A percentile compares a stretch with the other conserved stretches of the same genome.
These are phyloP conservation scores for Drymodes brunneopygia DNA, from an alignment of 2,113 vertebrate genomes.

Conservation along the genomic window DNA sequence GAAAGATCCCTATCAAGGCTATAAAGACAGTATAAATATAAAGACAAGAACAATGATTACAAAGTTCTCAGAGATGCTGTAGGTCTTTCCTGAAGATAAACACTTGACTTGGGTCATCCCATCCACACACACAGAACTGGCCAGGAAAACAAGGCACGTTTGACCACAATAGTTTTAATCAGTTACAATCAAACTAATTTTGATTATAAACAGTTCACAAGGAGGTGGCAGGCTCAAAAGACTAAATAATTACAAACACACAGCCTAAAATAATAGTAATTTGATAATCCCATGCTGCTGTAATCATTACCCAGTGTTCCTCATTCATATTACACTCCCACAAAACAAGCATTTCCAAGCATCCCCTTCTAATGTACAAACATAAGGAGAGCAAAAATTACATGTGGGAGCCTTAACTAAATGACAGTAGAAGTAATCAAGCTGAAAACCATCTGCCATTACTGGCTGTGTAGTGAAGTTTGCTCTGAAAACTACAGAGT, in stretches of 20 bases:
- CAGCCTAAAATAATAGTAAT: not conserved
- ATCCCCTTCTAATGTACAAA: not conserved
- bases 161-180: not conserved
- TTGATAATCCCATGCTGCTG: not conserved
- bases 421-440: constrained; percentile 14
- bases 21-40: not conserved
- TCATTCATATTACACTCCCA: not conserved
- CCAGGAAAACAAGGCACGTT: not conserved
- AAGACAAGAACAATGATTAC: not conserved
- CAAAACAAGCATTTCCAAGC: not conserved
- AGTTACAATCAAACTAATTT: not conserved
- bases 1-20: not conserved
- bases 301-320: not conserved
- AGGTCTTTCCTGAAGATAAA: not conserved
- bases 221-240: not conserved
- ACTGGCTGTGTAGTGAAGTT: not conserved
- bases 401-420: not conserved
- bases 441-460: constrained; percentile 35
- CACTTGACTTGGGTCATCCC: not conserved
- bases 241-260: not conserved
- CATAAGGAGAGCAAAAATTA: constrained; percentile 14
- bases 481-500: not conserved
- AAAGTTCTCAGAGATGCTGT: not conserved
- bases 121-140: rapidly evolving
- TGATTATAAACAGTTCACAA: not conserved